Percentiles rank a stretch among this genome's conserved stretches.
Evolutionary conservation across 2,113 vertebrate genomes (phyloP).

Genomic region (Hippoglossus stenolepis): DNA sequence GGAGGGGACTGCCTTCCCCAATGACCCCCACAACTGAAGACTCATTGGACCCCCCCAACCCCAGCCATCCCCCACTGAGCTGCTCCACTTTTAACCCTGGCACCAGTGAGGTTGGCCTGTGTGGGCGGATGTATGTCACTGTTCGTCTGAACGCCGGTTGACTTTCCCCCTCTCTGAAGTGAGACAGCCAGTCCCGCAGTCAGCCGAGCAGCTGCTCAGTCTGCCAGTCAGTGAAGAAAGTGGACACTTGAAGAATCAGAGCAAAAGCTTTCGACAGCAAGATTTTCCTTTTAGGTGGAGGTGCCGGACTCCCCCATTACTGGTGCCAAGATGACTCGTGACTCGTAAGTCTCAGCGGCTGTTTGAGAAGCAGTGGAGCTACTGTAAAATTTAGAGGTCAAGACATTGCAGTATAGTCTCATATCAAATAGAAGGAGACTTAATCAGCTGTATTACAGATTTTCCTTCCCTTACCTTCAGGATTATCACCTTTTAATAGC

Average conservation of each 20-base stretch:
- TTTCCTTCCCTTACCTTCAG: neutral
- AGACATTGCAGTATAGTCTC: neutral
- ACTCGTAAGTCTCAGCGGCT: constrained; percentile 68
- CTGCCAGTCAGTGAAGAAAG: constrained; percentile 36
- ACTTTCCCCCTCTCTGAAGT: constrained; percentile 26
- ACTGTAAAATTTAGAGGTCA: constrained; percentile 1
- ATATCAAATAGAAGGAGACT: neutral
- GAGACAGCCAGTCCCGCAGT: constrained; percentile 24
- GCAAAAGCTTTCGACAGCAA: neutral
- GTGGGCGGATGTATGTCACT: constrained; percentile 40
- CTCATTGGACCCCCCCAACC: constrained; percentile 1
- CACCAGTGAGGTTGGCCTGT: constrained; percentile 44
- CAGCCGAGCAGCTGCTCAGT: constrained; percentile 42
- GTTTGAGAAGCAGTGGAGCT: neutral
- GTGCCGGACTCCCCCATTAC: constrained; percentile 32
- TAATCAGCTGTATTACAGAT: neutral
- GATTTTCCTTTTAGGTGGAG: constrained; percentile 35
- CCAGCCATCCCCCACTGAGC: constrained; percentile 30
- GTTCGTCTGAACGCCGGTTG: constrained; percentile 47
- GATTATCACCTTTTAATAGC: constrained; percentile 14
- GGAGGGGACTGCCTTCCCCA: neutral
- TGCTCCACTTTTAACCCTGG: constrained; percentile 68
- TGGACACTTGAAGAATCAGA: constrained; percentile 28
- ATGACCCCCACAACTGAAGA: constrained; percentile 14
- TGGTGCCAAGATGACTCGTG: constrained; percentile 69